Evolutionary conservation across 2,888 invertebrate species (phyloP), one percentile per base, ranked within the genome.

Genomic region (Nebria brevicollis): DNA sequence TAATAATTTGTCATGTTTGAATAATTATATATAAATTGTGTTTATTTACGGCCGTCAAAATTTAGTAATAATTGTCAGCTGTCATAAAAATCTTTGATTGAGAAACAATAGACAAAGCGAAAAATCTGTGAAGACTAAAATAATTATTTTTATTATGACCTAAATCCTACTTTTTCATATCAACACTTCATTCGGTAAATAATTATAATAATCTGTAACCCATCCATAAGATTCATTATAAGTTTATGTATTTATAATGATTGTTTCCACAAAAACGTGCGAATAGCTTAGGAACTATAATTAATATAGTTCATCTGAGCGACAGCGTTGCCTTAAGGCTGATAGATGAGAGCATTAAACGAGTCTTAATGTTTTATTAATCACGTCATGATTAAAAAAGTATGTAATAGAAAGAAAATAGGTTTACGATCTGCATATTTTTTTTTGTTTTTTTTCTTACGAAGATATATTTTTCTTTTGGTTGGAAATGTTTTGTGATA

Each of bases 291-390:
- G 5, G 34, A 54, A 54, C 54, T 54, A 54, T 54, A 54, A 54
- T 54, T 54, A 54, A 54, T 54, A 54, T 54, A 54, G 54, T 54
- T 54, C 54, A 54, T 54, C 34, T 34, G 34, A 34, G 34, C 34
- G 26, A 20, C 20, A 34, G 5, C 25, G 26, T 10, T 70, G 70
- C 15, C 70, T 20, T n/a, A 13, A 10, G 70, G 70, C 70, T 70
- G 70, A 70, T 70, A 70, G 34, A 70, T 70, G 70, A 70, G 70
- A 11, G 70, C 26, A 25, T 13, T 34, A 70, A 34, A 70, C 26
- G 70, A 26, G 26, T 26, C 34, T 20, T 70, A 70, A 70, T 70
- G 25, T 20, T 70, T 70, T 70, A 70, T 70, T 70, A 70, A 70
- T 70, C 34, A 34, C 34, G 34, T 34, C 34, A 34, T 5, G 34